Conservation (phyloP, 2,113 vertebrate genomes). For the Dermatemys mawii region DNA sequence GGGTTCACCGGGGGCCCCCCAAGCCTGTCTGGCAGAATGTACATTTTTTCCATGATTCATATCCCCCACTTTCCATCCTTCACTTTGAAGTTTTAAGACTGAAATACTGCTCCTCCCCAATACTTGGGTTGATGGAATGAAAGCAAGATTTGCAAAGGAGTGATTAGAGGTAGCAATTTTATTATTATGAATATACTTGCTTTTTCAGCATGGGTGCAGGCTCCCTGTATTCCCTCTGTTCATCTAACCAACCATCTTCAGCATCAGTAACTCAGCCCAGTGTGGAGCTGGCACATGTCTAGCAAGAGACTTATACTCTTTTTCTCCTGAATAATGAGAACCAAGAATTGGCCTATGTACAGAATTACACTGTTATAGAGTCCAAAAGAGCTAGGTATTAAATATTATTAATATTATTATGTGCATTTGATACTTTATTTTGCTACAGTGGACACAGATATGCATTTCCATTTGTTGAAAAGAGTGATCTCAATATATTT, state of each 20-base stretch:
- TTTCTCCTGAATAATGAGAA: background rate
- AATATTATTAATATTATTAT: background rate
- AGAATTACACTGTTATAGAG: background rate
- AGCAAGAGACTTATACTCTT: background rate
- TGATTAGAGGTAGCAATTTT: background rate
- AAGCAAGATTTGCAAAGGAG: background rate
- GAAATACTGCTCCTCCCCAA: background rate
- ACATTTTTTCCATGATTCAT: background rate
- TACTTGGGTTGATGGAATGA: background rate
- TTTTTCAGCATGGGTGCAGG: background rate
- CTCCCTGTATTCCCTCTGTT: background rate
- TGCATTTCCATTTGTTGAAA: background rate
- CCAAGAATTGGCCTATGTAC: background rate
- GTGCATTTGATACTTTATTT: background rate
- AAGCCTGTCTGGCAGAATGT: background rate
- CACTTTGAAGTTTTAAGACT: background rate
- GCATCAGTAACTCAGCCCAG: background rate
- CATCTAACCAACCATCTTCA: background rate
- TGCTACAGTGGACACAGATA: background rate
- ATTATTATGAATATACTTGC: background rate
- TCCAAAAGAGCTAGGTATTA: background rate
- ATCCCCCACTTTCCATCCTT: background rate
- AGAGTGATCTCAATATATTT: background rate
- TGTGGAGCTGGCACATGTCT: background rate
- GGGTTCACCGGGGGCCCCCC: background rate